Conservation (phyloP, 2,113 vertebrate species). For the Ctenodactylus gundi region DNA sequence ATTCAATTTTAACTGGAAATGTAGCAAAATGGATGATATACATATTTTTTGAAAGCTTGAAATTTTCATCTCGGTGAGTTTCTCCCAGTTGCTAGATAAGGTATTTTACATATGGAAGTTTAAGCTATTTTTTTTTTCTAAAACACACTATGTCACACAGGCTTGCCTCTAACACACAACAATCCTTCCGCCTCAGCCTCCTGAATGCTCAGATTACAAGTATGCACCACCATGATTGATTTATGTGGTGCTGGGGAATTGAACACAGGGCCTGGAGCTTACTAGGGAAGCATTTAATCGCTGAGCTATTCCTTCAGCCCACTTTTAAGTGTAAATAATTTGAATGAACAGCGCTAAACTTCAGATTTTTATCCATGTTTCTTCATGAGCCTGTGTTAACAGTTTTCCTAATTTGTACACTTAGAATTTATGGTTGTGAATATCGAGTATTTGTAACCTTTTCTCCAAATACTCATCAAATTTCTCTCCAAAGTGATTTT, state of each 20-base stretch:
- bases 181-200: no score
- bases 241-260: no score
- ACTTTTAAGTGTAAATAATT: neutral
- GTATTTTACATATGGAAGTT: no score
- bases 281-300: no score
- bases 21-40: neutral
- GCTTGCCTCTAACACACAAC: no score
- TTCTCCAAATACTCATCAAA: neutral
- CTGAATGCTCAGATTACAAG: no score
- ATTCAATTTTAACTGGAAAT: neutral
- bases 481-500: constrained; percentile 19
- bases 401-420: neutral
- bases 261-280: no score
- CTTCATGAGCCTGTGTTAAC: neutral
- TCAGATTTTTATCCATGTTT: neutral
- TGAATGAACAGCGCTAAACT: neutral
- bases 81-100: neutral
- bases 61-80: neutral
- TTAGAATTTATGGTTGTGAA: neutral
- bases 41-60: neutral
- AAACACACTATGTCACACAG: no score
- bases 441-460: neutral
- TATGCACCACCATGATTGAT: no score
- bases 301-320: no score
- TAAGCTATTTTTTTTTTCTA: no score